Conservation (phyloP, 64 coral and sea anemone species). For the Pocillopora verrucosa region DNA sequence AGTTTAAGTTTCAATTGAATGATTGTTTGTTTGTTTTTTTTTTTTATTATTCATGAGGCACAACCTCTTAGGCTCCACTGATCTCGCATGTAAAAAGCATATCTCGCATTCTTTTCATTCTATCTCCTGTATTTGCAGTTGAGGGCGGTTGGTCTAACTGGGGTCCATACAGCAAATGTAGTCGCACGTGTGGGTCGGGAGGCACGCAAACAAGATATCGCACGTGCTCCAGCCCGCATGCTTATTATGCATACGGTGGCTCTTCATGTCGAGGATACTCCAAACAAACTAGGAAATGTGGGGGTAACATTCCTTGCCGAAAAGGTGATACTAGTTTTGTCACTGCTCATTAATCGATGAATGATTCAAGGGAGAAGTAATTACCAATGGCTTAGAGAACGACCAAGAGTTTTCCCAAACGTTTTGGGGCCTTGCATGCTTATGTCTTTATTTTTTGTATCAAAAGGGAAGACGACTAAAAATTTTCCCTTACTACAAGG, state of each 20-base stretch:
- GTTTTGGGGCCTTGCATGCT: too few relatives aligned
- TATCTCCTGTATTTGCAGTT: not conserved
- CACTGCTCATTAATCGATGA: not conserved
- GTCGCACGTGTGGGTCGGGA: slow-evolving; percentile 38
- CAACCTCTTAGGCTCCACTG: too few relatives aligned
- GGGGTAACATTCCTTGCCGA: not conserved
- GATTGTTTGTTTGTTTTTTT: too few relatives aligned
- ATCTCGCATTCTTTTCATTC: not conserved
- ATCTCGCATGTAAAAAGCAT: too few relatives aligned
- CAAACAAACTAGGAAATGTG: slow-evolving; percentile 10
- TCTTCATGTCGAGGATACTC: slow-evolving; percentile 11
- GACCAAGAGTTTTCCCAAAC: too few relatives aligned
- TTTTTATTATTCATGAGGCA: too few relatives aligned
- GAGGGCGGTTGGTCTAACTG: slow-evolving; percentile 32
- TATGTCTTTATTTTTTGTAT: too few relatives aligned
- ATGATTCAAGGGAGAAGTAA: too few relatives aligned
- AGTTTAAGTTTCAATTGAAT: too few relatives aligned
- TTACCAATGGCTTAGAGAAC: too few relatives aligned
- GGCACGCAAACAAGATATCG: slow-evolving; percentile 23
- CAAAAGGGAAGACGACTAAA: too few relatives aligned
- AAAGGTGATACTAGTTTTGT: not conserved
- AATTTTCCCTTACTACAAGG: too few relatives aligned
- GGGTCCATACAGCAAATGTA: slow-evolving; percentile 33
- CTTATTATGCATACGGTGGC: not conserved
- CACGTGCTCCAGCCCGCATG: slow-evolving; percentile 53